phyloP scores from a whole-genome alignment of 2,113 vertebrate genomes.

The Mus spicilegus region DNA sequence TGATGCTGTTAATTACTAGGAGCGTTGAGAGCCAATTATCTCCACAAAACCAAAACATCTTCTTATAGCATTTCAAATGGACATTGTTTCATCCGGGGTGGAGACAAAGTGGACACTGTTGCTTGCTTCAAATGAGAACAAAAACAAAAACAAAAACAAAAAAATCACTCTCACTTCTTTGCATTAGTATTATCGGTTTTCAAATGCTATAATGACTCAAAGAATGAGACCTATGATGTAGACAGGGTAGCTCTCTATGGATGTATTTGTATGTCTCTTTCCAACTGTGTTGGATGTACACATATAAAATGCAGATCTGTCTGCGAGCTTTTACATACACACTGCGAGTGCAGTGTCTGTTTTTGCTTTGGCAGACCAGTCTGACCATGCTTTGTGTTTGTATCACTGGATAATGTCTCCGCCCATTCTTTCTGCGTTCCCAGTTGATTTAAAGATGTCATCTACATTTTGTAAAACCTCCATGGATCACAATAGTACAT shows the following conservation, averaged over 20 bases:
- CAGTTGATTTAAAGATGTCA: not conserved
- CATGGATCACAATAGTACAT: not conserved
- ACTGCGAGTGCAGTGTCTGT: not conserved
- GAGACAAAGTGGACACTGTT: constrained; percentile 66
- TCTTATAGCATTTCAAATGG: constrained; percentile 78
- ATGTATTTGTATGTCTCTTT: not conserved
- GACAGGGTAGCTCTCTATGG: not conserved
- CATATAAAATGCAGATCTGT: not conserved
- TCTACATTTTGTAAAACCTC: not conserved
- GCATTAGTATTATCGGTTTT: constrained; percentile 48
- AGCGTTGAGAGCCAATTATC: constrained; percentile 70
- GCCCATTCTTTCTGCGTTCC: not conserved
- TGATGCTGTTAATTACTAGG: constrained; percentile 81
- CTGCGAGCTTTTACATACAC: not conserved
- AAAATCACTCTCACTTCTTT: constrained; percentile 31
- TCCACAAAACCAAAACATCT: constrained; percentile 79
- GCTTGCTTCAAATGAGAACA: constrained; percentile 60
- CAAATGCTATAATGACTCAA: not conserved
- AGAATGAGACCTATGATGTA: not conserved
- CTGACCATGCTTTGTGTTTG: not conserved
- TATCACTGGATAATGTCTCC: not conserved
- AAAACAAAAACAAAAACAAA: not conserved
- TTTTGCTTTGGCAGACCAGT: not conserved
- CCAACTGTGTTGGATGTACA: not conserved
- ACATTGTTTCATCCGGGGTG: constrained; percentile 72